A percentile compares a stretch with the other conserved stretches of the same genome.
These are phyloP conservation scores for Epizoanthus fatuus DNA, from an alignment of 92 coral and sea anemone genomes.

Conservation along the genomic window DNA sequence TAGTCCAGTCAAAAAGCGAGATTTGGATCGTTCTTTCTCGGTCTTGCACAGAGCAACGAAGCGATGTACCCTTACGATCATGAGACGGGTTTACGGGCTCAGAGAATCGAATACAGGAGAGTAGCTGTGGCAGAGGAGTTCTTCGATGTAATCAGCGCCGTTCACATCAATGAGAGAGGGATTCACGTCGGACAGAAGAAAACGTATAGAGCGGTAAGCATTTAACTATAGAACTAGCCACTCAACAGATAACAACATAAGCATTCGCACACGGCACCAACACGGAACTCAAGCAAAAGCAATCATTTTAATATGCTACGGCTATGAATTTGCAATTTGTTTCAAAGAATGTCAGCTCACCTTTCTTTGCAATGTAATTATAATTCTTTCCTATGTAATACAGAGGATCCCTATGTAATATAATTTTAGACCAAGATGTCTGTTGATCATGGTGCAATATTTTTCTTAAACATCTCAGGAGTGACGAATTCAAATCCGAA, in stretches of 20 bases:
- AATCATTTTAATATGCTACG: conserved; percentile 39
- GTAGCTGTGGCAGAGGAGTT: conserved; percentile 99
- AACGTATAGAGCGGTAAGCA: conserved; percentile 98
- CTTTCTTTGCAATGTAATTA: too few species aligned
- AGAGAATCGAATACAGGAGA: conserved; percentile 93
- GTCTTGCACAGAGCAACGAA: conserved; percentile 81
- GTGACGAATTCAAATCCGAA: too few species aligned
- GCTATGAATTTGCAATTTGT: conserved; percentile 53
- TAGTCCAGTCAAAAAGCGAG: conserved; percentile 52
- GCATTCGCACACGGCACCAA: conserved; percentile 15
- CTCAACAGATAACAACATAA: background rate
- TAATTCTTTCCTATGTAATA: too few species aligned
- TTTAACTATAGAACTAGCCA: conserved; percentile 4
- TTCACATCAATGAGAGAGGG: conserved; percentile 98
- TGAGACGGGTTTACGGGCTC: conserved; percentile 77
- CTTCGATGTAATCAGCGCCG: conserved; percentile 97
- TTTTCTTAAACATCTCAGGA: too few species aligned
- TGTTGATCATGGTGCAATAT: too few species aligned
- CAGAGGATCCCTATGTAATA: too few species aligned
- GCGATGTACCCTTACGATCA: conserved; percentile 91
- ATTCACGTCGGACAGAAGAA: conserved; percentile 99
- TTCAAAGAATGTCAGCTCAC: too few species aligned
- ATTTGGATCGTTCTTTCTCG: conserved; percentile 39
- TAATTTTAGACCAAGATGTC: too few species aligned
- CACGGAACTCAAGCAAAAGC: conserved; percentile 44